Base-by-base conservation (phyloP, 2,797 vertebrate species). In the Diplodus sargus region DNA sequence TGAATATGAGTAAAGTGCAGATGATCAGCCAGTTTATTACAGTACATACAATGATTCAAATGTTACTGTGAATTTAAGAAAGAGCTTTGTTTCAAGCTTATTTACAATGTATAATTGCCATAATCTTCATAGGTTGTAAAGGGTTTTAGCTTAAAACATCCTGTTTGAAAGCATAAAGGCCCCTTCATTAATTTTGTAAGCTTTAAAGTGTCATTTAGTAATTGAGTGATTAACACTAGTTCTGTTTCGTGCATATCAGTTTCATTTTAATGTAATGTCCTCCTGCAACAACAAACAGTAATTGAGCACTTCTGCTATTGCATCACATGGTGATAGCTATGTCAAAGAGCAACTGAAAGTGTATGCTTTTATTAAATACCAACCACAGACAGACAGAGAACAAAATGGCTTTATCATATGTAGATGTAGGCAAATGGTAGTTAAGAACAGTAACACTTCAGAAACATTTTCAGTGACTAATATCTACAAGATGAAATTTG, bases 1-100 rank as follows among this genome's bases (percentile, higher is more conserved):
- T 81, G 42, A 48, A 79, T 2, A 61, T 17, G 7, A 78, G 4
- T 68, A 63, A 79, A 10, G 2, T 25, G 23, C 18, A 52, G 7
- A 8, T 17, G 3, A 45, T 53, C 9, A 51, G 34, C 47, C 25
- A 6, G 11, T 1, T 34, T 23, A 22, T 5, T 7, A 39, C 23
- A 22, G 25, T 22, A 9, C 22, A 42, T 5, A 42, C n/a, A 17
- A 5, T 17, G n/a, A 25, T 62, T 47, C 11, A 15, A 45, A 3
- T 15, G 28, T 48, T 28, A 30, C 4, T 63, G 10, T 23, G 18
- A 5, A 22, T 47, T 17, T 45, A 8, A 25, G 15, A 62, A 47
- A 43, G n/a, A 23, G 22, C 22, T 39, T 39, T 42, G 28, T 52
- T 52, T 2, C 34, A 16, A 39, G 12, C 9, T n/a, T 17, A n/a